Conservation (phyloP, 2,797 vertebrate genomes). For the Rhabdomys pumilio region DNA sequence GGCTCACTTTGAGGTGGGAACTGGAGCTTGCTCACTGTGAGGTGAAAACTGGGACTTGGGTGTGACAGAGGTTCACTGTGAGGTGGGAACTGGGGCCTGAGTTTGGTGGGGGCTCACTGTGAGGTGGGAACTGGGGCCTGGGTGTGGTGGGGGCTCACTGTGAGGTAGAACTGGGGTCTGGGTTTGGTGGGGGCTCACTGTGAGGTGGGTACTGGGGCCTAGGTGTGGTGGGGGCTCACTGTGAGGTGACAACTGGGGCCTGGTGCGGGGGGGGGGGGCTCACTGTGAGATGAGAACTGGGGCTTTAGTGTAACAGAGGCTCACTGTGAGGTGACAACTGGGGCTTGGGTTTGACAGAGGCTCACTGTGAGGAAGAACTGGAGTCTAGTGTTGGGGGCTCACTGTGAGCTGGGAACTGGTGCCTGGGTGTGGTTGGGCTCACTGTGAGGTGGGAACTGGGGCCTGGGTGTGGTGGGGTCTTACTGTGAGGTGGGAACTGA, state of each 20-base stretch:
- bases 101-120: too few relatives aligned
- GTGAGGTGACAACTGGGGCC: background rate
- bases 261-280: background rate
- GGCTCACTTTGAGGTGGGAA: background rate
- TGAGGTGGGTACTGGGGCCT: too few relatives aligned
- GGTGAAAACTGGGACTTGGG: background rate
- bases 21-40: background rate
- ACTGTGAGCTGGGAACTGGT: too few relatives aligned
- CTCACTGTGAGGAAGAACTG: background rate
- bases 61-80: background rate
- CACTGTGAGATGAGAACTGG: background rate
- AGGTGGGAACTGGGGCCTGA: background rate
- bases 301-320: too few relatives aligned
- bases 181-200: too few relatives aligned
- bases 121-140: background rate
- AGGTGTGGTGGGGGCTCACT: background rate
- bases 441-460: too few relatives aligned
- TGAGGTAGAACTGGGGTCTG: too few relatives aligned
- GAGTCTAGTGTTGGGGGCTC: too few relatives aligned
- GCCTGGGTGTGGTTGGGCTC: too few relatives aligned
- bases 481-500: background rate
- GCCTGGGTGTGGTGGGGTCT: too few relatives aligned
- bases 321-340: background rate
- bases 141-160: too few relatives aligned
- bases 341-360: too few relatives aligned